These are phyloP conservation scores for Pterois miles DNA, from an alignment of 2,797 vertebrate genomes.

Conservation along the genomic window DNA sequence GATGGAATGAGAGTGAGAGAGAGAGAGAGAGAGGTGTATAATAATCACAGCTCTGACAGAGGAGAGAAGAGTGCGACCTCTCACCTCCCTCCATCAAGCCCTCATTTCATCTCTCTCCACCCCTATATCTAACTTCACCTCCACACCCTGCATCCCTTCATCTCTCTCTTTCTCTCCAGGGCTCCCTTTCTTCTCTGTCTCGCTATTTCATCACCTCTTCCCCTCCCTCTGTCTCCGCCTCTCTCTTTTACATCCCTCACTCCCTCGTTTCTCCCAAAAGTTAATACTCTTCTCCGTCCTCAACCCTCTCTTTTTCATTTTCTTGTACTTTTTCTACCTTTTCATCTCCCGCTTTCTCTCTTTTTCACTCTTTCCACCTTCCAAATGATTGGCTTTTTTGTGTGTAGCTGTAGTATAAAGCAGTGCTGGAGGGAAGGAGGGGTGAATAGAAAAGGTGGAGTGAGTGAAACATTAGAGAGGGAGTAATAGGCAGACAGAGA, in stretches of 20 bases:
- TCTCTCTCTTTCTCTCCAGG: slow-evolving; percentile 45
- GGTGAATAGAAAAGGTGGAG: neutral
- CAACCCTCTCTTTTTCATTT: neutral
- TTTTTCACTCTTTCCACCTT: neutral
- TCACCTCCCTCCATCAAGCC: slow-evolving; percentile 52
- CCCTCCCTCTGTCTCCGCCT: slow-evolving; percentile 12
- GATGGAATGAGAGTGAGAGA: neutral
- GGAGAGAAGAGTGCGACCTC: slow-evolving; percentile 45
- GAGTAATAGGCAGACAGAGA: neutral
- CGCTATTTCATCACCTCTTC: slow-evolving; percentile 62
- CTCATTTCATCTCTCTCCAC: slow-evolving; percentile 57
- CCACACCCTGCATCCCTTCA: slow-evolving; percentile 36
- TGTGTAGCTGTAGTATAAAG: slow-evolving; percentile 12
- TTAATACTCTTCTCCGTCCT: neutral
- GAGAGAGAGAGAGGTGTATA: slow-evolving; percentile 18
- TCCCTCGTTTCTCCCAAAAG: slow-evolving; percentile 18
- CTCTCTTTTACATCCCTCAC: slow-evolving; percentile 28
- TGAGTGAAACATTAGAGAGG: neutral
- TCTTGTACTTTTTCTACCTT: slow-evolving; percentile 15
- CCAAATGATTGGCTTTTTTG: slow-evolving; percentile 28
- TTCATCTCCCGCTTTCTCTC: slow-evolving; percentile 27
- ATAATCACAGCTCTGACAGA: slow-evolving; percentile 51
- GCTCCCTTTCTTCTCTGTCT: slow-evolving; percentile 59
- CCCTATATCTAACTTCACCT: slow-evolving; percentile 55
- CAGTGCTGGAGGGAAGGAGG: neutral